Percentiles rank a stretch among this genome's conserved stretches.
phyloP scores from a whole-genome alignment of 2,888 invertebrate genomes.

The Rhingia rostrata region DNA sequence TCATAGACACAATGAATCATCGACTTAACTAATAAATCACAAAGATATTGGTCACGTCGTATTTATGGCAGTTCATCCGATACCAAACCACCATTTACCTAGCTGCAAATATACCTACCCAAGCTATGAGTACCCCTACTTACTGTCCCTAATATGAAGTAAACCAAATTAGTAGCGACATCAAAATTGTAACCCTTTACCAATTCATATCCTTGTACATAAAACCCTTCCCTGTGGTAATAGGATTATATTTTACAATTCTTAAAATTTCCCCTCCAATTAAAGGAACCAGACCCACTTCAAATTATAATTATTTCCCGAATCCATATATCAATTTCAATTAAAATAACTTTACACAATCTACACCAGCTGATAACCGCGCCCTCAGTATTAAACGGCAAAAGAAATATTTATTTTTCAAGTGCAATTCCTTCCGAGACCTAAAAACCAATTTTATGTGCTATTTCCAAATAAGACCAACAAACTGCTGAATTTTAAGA shows the following conservation, averaged over 20 bases:
- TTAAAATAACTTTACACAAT: slow-evolving; percentile 54
- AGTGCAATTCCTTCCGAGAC: slow-evolving; percentile 52
- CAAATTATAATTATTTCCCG: slow-evolving; percentile 51
- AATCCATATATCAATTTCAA: slow-evolving; percentile 63
- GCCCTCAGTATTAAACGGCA: slow-evolving; percentile 23
- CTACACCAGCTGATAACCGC: slow-evolving; percentile 37
- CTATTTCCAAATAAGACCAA: slow-evolving; percentile 30
- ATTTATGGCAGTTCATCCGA: no score
- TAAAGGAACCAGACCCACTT: slow-evolving; percentile 43
- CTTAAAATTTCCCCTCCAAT: slow-evolving; percentile 7
- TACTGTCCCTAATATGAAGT: no score
- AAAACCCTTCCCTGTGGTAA: not conserved
- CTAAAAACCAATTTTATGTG: slow-evolving; percentile 14
- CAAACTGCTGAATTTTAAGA: slow-evolving; percentile 47
- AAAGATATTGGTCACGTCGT: no score
- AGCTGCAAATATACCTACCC: no score
- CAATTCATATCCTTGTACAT: no score
- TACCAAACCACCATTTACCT: no score
- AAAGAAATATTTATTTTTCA: slow-evolving; percentile 23
- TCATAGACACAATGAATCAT: no score
- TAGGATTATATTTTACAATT: not conserved
- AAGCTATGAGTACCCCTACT: no score
- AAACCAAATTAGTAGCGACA: no score
- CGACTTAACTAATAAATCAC: no score
- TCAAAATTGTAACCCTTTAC: no score